Base-by-base conservation (phyloP, 2,888 invertebrate species). In the Ceramica pisi region DNA sequence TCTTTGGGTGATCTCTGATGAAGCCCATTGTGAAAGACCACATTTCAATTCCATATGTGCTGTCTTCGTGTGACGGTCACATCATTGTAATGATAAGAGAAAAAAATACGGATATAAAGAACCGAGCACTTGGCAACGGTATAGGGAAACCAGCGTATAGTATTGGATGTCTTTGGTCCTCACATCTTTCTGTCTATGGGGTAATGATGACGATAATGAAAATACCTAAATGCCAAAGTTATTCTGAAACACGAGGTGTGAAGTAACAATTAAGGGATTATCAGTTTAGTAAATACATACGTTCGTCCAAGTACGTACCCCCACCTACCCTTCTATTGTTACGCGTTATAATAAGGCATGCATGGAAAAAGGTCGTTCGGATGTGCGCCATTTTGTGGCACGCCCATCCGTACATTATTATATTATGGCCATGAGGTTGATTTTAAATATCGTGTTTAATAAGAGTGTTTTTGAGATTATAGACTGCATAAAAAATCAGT, bases 311-410 rank as follows among this genome's bases (percentile, higher is more conserved):
- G 16, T 62, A 51, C 26, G 64, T 75, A 44, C 41, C 19, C 16
- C 16, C n/a, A 51, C 61, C 61, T 73, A 82, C 86, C 88, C 85
- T 87, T 88, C 86, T 87, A 86, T 89, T 90, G 88, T 90, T 87
- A 86, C 80, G 77, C 21, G 62, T 50, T 80, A 66, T 82, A 72
- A 87, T 89, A 88, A 86, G 78, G 86, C 85, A 83, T 85, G 88
- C 89, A 89, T 89, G 91, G 89, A 91, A 91, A 90, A 91, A 90
- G 90, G 92, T 88, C 89, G 89, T 86, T 87, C 77, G 84, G 84
- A 88, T 87, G 87, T 87, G 74, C 85, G 84, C 87, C 87, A 90
- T 92, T 90, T 87, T 82, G 23, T 73, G 84, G 76, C 90, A 88
- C 90, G 68, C 91, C 91, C 81, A 67, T 57, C 61, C 51, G 70